Percentiles rank a stretch among this genome's conserved stretches.
Evolutionary conservation across 2,797 vertebrate species (phyloP).

Genomic region (Lycodopsis pacificus): DNA sequence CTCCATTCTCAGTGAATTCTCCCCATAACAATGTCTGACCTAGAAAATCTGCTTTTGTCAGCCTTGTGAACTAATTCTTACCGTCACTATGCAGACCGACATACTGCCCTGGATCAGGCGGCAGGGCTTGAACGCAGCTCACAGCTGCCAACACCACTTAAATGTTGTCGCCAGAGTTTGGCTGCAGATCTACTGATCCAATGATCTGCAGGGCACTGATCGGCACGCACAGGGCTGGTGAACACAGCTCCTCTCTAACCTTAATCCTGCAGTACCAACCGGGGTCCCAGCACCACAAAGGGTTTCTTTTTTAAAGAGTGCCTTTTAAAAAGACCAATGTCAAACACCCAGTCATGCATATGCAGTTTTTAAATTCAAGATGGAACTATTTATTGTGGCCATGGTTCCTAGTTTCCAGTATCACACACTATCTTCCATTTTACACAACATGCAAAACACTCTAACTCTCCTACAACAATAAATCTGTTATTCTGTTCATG

Average conservation of each 20-base stretch:
- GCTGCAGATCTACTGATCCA: slow-evolving; percentile 63
- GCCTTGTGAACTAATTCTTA: slow-evolving; percentile 53
- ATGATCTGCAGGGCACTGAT: slow-evolving; percentile 47
- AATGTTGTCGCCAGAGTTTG: slow-evolving; percentile 54
- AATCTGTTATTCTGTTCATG: background rate
- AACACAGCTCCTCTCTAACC: slow-evolving; percentile 16
- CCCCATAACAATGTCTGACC: slow-evolving; percentile 29
- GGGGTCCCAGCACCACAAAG: background rate
- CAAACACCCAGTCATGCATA: background rate
- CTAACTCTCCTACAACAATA: background rate
- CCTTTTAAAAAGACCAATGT: background rate
- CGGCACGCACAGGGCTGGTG: slow-evolving; percentile 10
- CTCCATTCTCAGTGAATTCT: slow-evolving; percentile 17
- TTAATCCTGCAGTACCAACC: background rate
- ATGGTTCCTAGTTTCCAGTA: background rate
- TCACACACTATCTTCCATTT: background rate
- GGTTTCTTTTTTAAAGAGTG: background rate
- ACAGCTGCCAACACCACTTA: slow-evolving; percentile 64
- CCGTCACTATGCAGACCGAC: slow-evolving; percentile 47
- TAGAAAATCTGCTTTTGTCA: slow-evolving; percentile 39
- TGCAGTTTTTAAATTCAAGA: background rate
- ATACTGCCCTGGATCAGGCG: slow-evolving; percentile 61
- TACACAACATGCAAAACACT: background rate
- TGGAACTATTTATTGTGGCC: background rate
- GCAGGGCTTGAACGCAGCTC: slow-evolving; percentile 26